These are phyloP conservation scores for Petrocephalus sullivani DNA, from an alignment of 2,797 vertebrate species.

Conservation along the genomic window DNA sequence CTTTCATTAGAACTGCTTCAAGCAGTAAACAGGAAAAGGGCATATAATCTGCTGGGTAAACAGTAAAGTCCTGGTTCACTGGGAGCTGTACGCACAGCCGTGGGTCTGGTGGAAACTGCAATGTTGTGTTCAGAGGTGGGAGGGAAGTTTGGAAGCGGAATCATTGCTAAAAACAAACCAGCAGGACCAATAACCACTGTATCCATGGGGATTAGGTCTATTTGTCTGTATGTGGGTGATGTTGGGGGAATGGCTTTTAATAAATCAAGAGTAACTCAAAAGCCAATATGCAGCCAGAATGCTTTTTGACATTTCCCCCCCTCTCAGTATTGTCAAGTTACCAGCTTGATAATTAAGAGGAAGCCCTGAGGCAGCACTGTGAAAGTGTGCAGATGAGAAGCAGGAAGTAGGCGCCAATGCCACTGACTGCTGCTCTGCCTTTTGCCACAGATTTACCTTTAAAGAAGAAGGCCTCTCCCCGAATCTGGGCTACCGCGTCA, in stretches of 20 bases:
- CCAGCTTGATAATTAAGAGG: not conserved
- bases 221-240: not conserved
- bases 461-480: slow-evolving; percentile 96
- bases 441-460: slow-evolving; percentile 60
- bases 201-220: not conserved
- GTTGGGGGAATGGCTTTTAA: not conserved
- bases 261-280: not conserved
- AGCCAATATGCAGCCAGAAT: not conserved
- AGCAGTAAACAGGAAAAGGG: not conserved
- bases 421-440: not conserved
- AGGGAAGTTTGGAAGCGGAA: slow-evolving; percentile 28
- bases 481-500: slow-evolving; percentile 93
- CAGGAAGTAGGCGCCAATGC: not conserved
- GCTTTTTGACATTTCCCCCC: not conserved
- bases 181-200: not conserved
- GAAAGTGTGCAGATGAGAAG: not conserved
- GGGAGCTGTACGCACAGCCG: not conserved
- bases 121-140: slow-evolving; percentile 35
- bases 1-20: not conserved
- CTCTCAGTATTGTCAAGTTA: not conserved
- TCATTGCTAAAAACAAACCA: not conserved
- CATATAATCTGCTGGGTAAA: not conserved
- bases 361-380: not conserved
- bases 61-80: not conserved
- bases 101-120: slow-evolving; percentile 15